Conservation (phyloP, 1,140 invertebrate species). For the Polypedilum vanderplanki region DNA sequence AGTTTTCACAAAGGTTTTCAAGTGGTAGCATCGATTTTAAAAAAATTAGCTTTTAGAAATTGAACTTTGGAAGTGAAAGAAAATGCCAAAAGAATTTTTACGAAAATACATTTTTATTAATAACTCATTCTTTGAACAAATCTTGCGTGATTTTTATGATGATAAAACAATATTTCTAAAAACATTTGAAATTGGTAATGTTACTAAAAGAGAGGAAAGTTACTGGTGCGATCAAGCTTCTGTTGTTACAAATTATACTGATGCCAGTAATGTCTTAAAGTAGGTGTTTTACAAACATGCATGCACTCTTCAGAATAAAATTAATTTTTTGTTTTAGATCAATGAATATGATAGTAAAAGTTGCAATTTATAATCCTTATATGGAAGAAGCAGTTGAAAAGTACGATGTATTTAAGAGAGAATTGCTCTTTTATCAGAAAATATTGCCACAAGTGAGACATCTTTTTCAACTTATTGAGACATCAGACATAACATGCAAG, state of each 20-base stretch:
- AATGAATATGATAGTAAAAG: not conserved
- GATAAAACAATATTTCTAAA: not conserved
- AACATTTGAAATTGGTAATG: not conserved
- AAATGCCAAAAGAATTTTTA: not conserved
- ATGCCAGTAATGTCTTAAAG: not conserved
- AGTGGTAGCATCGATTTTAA: not conserved
- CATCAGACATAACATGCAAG: not conserved
- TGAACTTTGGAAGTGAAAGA: not conserved
- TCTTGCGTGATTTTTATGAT: not conserved
- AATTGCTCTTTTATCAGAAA: not conserved
- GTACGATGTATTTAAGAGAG: conserved; percentile 19
- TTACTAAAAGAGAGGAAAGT: not conserved
- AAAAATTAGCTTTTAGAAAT: not conserved
- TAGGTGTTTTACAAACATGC: not conserved
- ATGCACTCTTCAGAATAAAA: not conserved
- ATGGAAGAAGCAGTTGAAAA: conserved; percentile 18
- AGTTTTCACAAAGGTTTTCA: no score
- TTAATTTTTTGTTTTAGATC: not conserved
- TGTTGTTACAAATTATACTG: not conserved
- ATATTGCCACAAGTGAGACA: not conserved
- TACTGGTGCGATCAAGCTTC: not conserved
- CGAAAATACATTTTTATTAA: not conserved
- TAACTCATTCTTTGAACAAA: not conserved
- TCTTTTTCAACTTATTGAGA: not conserved
- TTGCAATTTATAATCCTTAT: conserved; percentile 7